Evolutionary conservation across 2,113 vertebrate species (phyloP).

Genomic region (Gymnobelideus leadbeateri): DNA sequence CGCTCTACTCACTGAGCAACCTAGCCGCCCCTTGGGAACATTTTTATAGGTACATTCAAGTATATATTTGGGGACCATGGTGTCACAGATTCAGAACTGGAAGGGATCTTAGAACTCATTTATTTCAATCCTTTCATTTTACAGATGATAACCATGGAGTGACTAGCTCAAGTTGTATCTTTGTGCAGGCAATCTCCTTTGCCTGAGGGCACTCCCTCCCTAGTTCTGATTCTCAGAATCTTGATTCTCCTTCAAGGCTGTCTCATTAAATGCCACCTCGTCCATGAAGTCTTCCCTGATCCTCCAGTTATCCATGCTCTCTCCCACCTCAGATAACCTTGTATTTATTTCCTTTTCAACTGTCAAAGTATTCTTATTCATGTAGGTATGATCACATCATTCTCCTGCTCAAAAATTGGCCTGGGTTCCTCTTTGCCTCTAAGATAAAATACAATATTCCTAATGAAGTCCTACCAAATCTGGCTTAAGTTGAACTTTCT

Average conservation of each 20-base stretch:
- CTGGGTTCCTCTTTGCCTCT: not conserved
- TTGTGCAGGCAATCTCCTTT: not conserved
- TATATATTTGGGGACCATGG: not conserved
- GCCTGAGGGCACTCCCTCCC: not conserved
- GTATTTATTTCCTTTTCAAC: not conserved
- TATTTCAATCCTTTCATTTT: conserved; percentile 41
- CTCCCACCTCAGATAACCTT: not conserved
- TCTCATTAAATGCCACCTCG: not conserved
- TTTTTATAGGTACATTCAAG: not conserved
- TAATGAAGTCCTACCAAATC: not conserved
- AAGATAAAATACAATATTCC: not conserved
- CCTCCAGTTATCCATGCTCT: not conserved
- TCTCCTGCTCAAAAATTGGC: not conserved
- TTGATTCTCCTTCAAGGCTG: not conserved
- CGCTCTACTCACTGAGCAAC: no score
- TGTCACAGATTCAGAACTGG: conserved; percentile 4
- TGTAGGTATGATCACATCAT: not conserved
- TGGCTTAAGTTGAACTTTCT: not conserved
- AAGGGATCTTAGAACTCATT: conserved; percentile 43
- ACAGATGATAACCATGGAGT: not conserved
- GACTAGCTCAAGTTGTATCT: not conserved
- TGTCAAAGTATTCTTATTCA: not conserved
- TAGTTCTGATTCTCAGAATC: not conserved
- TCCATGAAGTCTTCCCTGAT: not conserved
- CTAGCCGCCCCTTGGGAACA: no score